Evolutionary conservation across 2,797 vertebrate species (phyloP), one percentile per base, ranked within the genome.

Genomic region (Leptodactylus fallax): DNA sequence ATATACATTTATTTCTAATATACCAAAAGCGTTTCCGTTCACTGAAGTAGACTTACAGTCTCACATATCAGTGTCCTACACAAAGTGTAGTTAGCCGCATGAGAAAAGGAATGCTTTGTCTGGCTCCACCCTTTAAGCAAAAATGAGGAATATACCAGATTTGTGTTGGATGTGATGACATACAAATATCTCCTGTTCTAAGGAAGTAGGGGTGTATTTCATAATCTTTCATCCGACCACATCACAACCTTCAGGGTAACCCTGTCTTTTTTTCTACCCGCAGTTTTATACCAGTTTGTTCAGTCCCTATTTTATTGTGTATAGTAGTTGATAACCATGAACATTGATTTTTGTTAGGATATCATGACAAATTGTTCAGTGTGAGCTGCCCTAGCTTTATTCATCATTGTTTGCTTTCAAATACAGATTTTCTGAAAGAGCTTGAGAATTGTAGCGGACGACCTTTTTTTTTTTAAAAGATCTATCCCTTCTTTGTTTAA

Each of bases 381-480:
- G 25, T 17, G 45, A 53, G 3, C 21, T 81, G 5, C n/a, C 45
- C 47, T 27, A 51, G 63, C 36, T 25, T 23, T 21, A 79, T 51
- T 65, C 45, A 82, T 21, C 17, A 25, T 14, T 10, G 47, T 27
- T 55, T 55, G n/a, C 81, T 27, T 71, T 27, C 25, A 56, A 55
- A 56, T 14, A 1, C 17, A 0, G n/a, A 67, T 7, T 17, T 17
- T 45, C n/a, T 83, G 17, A 19, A 56, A n/a, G 67, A 13, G 17
- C 11, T 23, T 83, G 27, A 36, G 51, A 83, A 83, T 27, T 74
- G 47, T 82, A 19, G 23, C 7, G 51, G 47, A 60, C 17, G 10
- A 58, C 25, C 36, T 67, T 74, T 25, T 19, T 58, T n/a, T 45
- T 72, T 56, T 83, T 10, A 55, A 83, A 81, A 83, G 49, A 83